A percentile compares a stretch with the other conserved stretches of the same genome.
phyloP scores from a whole-genome alignment of 2,113 vertebrate genomes.

The Phrynocephalus versicolor region DNA sequence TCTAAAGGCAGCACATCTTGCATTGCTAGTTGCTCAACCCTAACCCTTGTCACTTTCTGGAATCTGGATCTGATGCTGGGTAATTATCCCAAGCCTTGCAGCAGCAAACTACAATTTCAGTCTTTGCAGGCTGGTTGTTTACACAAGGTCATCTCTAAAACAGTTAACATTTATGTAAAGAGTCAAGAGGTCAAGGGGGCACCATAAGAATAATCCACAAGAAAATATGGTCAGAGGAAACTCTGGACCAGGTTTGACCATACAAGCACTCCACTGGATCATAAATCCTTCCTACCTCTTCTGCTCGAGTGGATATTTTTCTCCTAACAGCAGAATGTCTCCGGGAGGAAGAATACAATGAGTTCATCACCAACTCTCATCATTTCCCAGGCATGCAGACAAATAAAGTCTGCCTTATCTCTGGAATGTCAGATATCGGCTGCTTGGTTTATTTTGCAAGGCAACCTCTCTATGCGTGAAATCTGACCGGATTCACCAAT shows the following conservation, averaged over 20 bases:
- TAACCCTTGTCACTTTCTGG: too few species aligned
- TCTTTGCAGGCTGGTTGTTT: not conserved
- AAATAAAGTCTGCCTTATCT: slow-evolving; percentile 12
- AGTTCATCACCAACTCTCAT: not conserved
- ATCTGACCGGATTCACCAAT: not conserved
- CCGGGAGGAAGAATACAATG: not conserved
- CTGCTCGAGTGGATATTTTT: not conserved
- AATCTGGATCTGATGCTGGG: not conserved
- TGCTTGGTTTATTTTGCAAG: slow-evolving; percentile 7
- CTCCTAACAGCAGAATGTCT: not conserved
- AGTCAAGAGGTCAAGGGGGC: not conserved
- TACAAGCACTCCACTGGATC: not conserved
- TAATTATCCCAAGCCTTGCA: too few species aligned
- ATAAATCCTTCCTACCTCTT: not conserved
- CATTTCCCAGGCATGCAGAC: slow-evolving; percentile 18
- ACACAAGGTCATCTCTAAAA: not conserved
- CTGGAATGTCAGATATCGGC: not conserved
- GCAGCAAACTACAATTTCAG: too few species aligned
- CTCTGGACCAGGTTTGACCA: not conserved
- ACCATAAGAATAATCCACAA: not conserved
- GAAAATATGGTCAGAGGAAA: not conserved
- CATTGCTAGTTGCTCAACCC: not conserved
- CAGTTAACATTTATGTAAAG: not conserved
- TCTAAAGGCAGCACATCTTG: too few species aligned
- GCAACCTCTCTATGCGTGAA: not conserved